Evolutionary conservation across 2,797 vertebrate genomes (phyloP), one percentile per base, ranked within the genome.

Genomic region (Choloepus didactylus): DNA sequence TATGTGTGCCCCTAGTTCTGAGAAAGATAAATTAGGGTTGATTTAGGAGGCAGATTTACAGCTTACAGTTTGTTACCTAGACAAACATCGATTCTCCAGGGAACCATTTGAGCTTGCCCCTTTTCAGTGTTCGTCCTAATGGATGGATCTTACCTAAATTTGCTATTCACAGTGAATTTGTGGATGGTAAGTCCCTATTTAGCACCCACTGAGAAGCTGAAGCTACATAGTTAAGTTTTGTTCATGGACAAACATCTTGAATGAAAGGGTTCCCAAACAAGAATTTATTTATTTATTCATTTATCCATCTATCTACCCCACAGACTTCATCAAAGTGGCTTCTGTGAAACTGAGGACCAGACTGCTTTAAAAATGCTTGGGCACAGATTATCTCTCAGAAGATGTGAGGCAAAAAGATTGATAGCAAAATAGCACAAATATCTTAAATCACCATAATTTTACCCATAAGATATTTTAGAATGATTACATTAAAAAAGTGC

Each of bases 31-130:
- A 97, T 97, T 12, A 96, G 69, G 89, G 69, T 94, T 91, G 93
- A 98, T 97, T 97, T 92, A 59, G 87, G 93, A 93, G 94, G 95
- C 90, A 95, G 97, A 98, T 97, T 98, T 97, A 97, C 91, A 95
- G 95, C 96, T 95, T 0, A 3, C 79, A 91, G 87, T 96, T 87
- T 9, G 93, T 97, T 98, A 97, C 94, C 4, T 5, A 98, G 97
- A 98, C 95, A 98, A 97, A 96, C 11, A 1, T 92, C 93, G 90
- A 93, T 96, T 95, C 98, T 96, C 97, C 92, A 72, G 98, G 97
- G 97, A 98, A 96, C 82, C 19, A 4, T 27, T 92, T 93, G 92
- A 97, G 87, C 94, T 84, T 82, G 95, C 73, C 95, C 97, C 94
- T 82, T 96, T 96, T 94, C 93, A 81, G 4, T 79, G 90, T 72